A percentile compares a stretch with the other conserved stretches of the same genome.
phyloP scores from a whole-genome alignment of 1,140 invertebrate species.

The Microvelia longipes region DNA sequence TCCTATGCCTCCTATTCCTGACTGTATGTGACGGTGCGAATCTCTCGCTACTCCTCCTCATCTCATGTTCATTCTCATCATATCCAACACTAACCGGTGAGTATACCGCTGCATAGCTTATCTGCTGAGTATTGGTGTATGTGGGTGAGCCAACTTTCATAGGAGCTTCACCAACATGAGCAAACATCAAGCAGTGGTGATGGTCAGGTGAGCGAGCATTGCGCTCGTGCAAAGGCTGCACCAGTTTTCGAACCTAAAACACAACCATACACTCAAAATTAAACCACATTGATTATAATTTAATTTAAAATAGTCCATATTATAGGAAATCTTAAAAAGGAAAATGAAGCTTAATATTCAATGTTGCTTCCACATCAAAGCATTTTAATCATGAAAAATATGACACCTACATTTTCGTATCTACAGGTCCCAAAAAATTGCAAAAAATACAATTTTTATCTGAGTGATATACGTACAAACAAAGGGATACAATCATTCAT shows the following conservation, averaged over 20 bases:
- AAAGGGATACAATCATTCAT: no score
- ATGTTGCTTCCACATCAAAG: no score
- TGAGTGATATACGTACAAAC: no score
- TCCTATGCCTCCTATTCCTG: neutral
- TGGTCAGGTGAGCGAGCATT: constrained; percentile 27
- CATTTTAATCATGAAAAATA: no score
- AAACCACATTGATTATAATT: no score
- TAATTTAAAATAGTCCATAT: no score
- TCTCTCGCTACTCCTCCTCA: constrained; percentile 37
- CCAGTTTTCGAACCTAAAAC: constrained; percentile 26
- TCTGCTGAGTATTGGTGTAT: neutral
- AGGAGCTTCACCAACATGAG: neutral
- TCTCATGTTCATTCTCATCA: constrained; percentile 34
- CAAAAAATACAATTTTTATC: no score
- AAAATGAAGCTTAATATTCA: no score
- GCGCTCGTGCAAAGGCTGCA: constrained; percentile 32
- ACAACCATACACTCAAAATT: no score
- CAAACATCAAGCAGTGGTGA: constrained; percentile 15
- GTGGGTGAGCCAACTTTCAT: neutral
- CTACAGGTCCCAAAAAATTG: no score
- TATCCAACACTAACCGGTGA: constrained; percentile 12
- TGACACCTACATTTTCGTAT: no score
- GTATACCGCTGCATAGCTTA: neutral
- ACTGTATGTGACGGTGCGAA: constrained; percentile 26
- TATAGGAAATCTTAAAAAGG: no score